Evolutionary conservation across 2,888 invertebrate genomes (phyloP).

Genomic region (Drosophila phalerata): DNA sequence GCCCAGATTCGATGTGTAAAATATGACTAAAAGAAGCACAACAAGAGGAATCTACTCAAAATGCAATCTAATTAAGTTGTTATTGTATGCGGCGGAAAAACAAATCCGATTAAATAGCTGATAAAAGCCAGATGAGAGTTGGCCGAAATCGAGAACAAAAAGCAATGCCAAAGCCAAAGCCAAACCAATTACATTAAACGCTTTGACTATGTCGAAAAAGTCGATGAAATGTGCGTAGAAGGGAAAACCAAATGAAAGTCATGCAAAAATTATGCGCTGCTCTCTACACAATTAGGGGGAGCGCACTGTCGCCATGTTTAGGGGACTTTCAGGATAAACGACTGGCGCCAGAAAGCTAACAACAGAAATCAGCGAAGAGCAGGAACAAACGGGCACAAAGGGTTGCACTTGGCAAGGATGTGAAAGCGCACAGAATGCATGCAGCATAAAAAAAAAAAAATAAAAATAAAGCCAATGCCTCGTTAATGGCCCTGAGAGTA

Average conservation of each 20-base stretch:
- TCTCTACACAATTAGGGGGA: slow-evolving; percentile 47
- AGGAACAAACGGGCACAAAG: slow-evolving; percentile 23
- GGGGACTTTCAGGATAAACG: slow-evolving; percentile 33
- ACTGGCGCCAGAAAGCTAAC: slow-evolving; percentile 73
- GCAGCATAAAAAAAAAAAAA: slow-evolving; percentile 24
- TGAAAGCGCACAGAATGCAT: slow-evolving; percentile 48
- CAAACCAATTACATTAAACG: slow-evolving; percentile 81
- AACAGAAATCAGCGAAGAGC: slow-evolving; percentile 47
- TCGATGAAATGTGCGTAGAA: slow-evolving; percentile 56
- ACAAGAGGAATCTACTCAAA: slow-evolving; percentile 38
- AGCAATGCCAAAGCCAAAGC: slow-evolving; percentile 34
- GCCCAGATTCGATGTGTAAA: slow-evolving; percentile 60
- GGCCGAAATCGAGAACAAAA: slow-evolving; percentile 27
- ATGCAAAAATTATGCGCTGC: slow-evolving; percentile 67
- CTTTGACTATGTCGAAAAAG: slow-evolving; percentile 43
- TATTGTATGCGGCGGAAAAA: slow-evolving; percentile 64
- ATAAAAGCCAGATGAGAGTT: slow-evolving; percentile 48
- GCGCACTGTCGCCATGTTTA: slow-evolving; percentile 44
- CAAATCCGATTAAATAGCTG: slow-evolving; percentile 70
- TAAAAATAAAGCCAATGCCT: slow-evolving; percentile 68
- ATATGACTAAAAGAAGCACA: slow-evolving; percentile 47
- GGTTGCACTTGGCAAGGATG: slow-evolving; percentile 65
- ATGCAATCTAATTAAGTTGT: slow-evolving; percentile 80
- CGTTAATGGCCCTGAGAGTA: slow-evolving; percentile 69
- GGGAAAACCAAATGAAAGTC: slow-evolving; percentile 65